Evolutionary conservation across 2,797 vertebrate species (phyloP).

Genomic region (Heliangelus exortis): DNA sequence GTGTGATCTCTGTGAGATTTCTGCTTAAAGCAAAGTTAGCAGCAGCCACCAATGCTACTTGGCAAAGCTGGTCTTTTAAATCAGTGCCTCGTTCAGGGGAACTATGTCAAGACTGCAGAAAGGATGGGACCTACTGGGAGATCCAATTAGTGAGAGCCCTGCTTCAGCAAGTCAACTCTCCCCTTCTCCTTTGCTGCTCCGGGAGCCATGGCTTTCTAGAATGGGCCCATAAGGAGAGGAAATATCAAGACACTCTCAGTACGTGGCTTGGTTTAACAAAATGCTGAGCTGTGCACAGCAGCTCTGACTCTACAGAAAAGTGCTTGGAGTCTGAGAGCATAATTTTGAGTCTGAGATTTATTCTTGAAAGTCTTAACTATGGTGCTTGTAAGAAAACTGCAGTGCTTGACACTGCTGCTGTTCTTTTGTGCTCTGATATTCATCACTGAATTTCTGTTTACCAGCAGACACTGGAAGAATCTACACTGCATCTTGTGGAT

Average conservation of each 20-base stretch:
- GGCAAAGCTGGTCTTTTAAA: not conserved
- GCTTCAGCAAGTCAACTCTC: not conserved
- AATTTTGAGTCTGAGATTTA: not conserved
- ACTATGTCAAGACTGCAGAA: not conserved
- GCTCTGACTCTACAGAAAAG: fast-evolving
- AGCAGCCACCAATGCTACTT: not conserved
- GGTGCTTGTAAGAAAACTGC: not conserved
- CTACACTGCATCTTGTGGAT: not conserved
- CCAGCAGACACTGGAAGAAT: not conserved
- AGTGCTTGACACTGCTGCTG: not conserved
- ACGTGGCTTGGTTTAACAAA: not conserved
- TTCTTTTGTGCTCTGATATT: not conserved
- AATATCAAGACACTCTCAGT: not conserved
- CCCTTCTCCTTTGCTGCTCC: not conserved
- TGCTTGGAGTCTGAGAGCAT: not conserved
- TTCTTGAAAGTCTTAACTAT: not conserved
- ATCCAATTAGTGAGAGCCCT: not conserved
- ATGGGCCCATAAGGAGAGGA: not conserved
- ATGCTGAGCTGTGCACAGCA: not conserved
- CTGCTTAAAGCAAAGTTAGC: conserved; percentile 6
- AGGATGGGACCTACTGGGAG: not conserved
- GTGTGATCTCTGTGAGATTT: not conserved
- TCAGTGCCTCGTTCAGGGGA: not conserved
- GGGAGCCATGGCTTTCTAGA: not conserved
- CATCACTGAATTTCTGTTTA: not conserved